These are phyloP conservation scores for Halcyon chelicuti DNA, from an alignment of 2,797 vertebrate genomes.

Conservation along the genomic window DNA sequence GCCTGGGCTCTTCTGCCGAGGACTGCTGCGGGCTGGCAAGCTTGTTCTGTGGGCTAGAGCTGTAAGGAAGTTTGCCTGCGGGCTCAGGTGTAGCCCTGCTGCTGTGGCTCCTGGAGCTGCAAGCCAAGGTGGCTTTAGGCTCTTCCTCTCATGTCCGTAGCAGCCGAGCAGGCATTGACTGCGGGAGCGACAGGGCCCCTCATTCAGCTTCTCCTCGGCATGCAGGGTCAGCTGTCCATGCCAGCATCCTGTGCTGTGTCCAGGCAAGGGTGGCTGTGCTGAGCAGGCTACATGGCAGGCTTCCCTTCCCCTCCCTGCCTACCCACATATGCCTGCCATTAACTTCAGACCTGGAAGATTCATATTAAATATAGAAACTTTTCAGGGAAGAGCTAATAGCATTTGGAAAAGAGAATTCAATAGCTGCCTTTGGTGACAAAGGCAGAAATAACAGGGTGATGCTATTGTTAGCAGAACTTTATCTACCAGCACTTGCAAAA, in stretches of 20 bases:
- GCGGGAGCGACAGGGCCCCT: background rate
- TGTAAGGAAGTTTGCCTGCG: rapidly evolving
- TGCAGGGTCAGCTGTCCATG: background rate
- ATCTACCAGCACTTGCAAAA: slow-evolving; percentile 10
- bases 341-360: background rate
- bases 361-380: slow-evolving; percentile 30
- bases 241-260: background rate
- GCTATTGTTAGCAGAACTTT: slow-evolving; percentile 62
- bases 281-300: rapidly evolving
- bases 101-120: background rate
- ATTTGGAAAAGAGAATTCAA: background rate
- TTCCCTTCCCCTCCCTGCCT: background rate
- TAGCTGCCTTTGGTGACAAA: slow-evolving; percentile 37
- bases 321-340: background rate
- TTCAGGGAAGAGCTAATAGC: background rate
- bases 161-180: background rate
- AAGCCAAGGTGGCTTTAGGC: background rate
- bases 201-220: background rate
- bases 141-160: rapidly evolving
- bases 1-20: background rate
- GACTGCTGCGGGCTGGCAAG: background rate
- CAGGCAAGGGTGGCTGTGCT: background rate
- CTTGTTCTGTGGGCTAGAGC: background rate
- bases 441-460: background rate
- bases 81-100: background rate